phyloP scores from a whole-genome alignment of 1,140 invertebrate species.

The Protaetia brevitarsis region DNA sequence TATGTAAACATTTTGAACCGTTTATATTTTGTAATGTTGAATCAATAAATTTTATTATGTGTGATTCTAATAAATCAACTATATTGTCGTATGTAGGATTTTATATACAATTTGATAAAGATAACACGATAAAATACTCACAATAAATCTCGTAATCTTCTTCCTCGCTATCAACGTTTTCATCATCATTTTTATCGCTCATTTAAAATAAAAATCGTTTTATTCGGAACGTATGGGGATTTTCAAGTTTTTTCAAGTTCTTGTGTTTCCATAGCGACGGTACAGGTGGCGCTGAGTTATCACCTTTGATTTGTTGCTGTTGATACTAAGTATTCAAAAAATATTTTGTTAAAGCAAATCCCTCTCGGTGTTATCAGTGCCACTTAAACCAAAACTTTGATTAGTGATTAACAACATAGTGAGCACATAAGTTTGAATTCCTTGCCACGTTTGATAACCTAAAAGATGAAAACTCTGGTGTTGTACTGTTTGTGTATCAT shows the following conservation, averaged over 20 bases:
- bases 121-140: constrained; percentile 22
- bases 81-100: too few relatives aligned
- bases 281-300: constrained; percentile 18
- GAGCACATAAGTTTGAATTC: background rate
- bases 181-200: background rate
- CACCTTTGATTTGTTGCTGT: too few relatives aligned
- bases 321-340: too few relatives aligned
- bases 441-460: constrained; percentile 21
- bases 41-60: too few relatives aligned
- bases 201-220: constrained; percentile 10
- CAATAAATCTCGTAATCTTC: constrained; percentile 29
- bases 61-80: too few relatives aligned
- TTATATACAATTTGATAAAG: background rate
- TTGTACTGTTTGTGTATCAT: background rate
- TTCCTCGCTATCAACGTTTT: constrained; percentile 21
- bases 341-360: too few relatives aligned
- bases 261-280: constrained; percentile 22
- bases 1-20: too few relatives aligned
- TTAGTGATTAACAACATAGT: background rate
- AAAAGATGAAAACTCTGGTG: constrained; percentile 20
- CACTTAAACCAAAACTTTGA: too few relatives aligned
- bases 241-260: constrained; percentile 19
- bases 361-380: too few relatives aligned
- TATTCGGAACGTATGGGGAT: too few relatives aligned
- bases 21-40: too few relatives aligned